Evolutionary conservation across 2,797 vertebrate genomes (phyloP), one percentile per base, ranked within the genome.

Genomic region (Choloepus didactylus): DNA sequence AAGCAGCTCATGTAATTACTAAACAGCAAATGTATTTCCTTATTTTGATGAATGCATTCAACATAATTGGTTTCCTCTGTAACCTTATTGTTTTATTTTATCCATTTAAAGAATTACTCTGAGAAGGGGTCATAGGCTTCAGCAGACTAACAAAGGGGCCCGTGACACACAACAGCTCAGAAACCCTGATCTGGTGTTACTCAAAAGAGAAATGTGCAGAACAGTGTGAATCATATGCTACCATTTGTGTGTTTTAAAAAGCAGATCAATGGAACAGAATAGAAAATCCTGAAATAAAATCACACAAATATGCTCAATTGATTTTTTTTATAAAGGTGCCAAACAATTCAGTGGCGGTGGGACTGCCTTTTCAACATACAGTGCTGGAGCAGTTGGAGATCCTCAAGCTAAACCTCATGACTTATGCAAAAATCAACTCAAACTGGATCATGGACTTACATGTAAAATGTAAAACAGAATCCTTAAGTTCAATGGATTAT

Each of bases 61-160:
- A 41, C n/a, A 14, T 75, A 84, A 86, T 18, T 51, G 44, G 67
- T 85, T 96, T 93, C 87, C 81, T 92, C 92, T 82, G 35, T 56
- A 81, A 90, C 80, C 23, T 90, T 64, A 38, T 8, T 31, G 46
- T 70, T 91, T 67, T 77, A 14, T 62, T 96, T 94, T 66, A 83
- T 35, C 59, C 41, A 80, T 4, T 72, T 25, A 93, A 80, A 89
- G 66, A 38, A 23, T 29, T 79, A 59, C 41, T 91, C 29, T 85
- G 41, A 93, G 84, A 91, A 69, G 11, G 29, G n/a, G 35, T 35
- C 72, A 38, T 1, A 16, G 76, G n/a, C n/a, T 83, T 93, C 73
- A 25, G 16, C 72, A 44, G 60, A 75, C 25, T 75, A 69, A 90
- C 62, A 19, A 56, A 75, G 62, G 62, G 25, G 27, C 27, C 64